A percentile compares a stretch with the other conserved stretches of the same genome.
Conservation (phyloP, 2,888 invertebrate genomes). For the Ditula angustiorana region DNA sequence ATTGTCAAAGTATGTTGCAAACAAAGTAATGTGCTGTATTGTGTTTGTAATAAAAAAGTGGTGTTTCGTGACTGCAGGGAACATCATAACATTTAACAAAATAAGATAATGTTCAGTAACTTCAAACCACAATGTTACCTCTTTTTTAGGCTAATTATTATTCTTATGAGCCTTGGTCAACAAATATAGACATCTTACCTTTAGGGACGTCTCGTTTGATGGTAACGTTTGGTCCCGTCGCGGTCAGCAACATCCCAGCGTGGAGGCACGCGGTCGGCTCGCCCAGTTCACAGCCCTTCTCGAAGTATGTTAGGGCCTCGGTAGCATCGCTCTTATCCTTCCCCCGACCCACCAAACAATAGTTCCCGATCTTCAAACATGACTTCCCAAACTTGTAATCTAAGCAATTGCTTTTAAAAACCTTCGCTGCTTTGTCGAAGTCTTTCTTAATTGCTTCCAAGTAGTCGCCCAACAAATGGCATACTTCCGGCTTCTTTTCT, state of each 20-base stretch:
- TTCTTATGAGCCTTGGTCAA: background rate
- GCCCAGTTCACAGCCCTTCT: conserved; percentile 91
- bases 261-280: conserved; percentile 91
- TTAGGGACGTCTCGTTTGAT: conserved; percentile 85
- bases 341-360: conserved; percentile 87
- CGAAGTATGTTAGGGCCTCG: conserved; percentile 90
- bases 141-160: no score
- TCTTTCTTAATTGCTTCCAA: conserved; percentile 94
- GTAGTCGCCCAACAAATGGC: conserved; percentile 97
- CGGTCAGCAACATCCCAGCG: conserved; percentile 89
- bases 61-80: no score
- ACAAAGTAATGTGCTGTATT: no score
- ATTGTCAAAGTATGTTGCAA: no score
- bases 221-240: conserved; percentile 83
- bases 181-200: conserved; percentile 63
- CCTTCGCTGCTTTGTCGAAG: conserved; percentile 90
- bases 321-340: conserved; percentile 82
- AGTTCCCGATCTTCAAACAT: conserved; percentile 95
- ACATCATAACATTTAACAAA: no score
- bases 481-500: conserved; percentile 88
- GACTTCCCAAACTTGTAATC: conserved; percentile 93
- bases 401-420: conserved; percentile 95
- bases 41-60: no score
- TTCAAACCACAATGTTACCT: no score
- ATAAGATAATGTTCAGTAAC: no score